phyloP scores from a whole-genome alignment of 2,888 invertebrate species.

The Sesia apiformis region DNA sequence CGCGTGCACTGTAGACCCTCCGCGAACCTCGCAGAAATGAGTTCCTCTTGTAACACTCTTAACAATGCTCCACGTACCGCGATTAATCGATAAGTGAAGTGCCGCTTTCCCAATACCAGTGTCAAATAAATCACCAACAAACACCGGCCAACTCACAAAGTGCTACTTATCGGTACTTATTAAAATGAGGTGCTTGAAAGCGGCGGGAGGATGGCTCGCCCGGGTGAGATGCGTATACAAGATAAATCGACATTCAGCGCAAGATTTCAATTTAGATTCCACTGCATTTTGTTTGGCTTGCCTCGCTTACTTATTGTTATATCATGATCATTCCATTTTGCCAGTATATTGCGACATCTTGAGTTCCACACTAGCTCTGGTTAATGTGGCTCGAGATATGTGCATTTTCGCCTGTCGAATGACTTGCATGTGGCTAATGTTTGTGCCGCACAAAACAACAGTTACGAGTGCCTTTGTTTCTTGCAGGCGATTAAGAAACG shows the following conservation, averaged over 20 bases:
- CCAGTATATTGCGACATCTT: constrained; percentile 20
- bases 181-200: constrained; percentile 70
- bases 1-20: constrained; percentile 45
- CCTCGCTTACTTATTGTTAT: constrained; percentile 43
- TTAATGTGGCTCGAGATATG: constrained; percentile 23
- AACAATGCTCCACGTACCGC: constrained; percentile 57
- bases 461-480: constrained; percentile 19
- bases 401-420: constrained; percentile 19
- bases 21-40: constrained; percentile 57
- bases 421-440: not conserved
- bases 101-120: constrained; percentile 52
- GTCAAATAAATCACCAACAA: constrained; percentile 41
- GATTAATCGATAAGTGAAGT: constrained; percentile 62
- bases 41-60: constrained; percentile 42
- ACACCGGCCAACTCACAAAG: constrained; percentile 32
- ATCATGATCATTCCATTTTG: constrained; percentile 40
- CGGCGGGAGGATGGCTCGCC: constrained; percentile 68
- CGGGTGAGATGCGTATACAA: constrained; percentile 62
- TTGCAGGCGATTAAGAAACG: constrained; percentile 69
- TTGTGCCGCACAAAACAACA: constrained; percentile 9
- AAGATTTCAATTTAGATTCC: constrained; percentile 67
- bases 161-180: constrained; percentile 41
- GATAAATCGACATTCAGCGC: constrained; percentile 49
- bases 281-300: constrained; percentile 52
- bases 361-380: constrained; percentile 25